phyloP scores from a whole-genome alignment of 2,113 vertebrate species.

The Antennarius striatus region DNA sequence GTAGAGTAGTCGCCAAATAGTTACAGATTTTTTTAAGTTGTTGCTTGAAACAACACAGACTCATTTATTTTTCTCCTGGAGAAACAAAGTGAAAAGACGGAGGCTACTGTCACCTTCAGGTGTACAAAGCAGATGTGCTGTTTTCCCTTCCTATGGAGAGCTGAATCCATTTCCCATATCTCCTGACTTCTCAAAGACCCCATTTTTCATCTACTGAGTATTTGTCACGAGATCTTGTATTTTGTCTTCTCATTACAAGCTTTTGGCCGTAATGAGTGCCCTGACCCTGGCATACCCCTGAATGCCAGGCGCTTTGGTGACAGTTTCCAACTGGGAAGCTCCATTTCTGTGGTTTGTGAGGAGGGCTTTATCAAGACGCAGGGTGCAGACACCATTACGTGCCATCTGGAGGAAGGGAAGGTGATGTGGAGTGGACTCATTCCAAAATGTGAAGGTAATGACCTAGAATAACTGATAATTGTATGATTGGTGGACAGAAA shows the following conservation, averaged over 20 bases:
- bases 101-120: slow-evolving; percentile 32
- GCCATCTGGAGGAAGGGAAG: slow-evolving; percentile 90
- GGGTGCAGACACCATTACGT: slow-evolving; percentile 96
- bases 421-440: slow-evolving; percentile 98
- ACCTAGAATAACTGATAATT: slow-evolving; percentile 17
- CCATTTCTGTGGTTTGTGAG: slow-evolving; percentile 95
- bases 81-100: slow-evolving; percentile 25
- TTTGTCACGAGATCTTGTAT: slow-evolving; percentile 54
- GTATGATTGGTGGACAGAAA: slow-evolving; percentile 9
- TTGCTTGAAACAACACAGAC: background rate
- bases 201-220: slow-evolving; percentile 49
- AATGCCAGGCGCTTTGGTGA: slow-evolving; percentile 94
- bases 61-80: slow-evolving; percentile 14
- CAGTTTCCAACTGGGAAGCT: slow-evolving; percentile 94
- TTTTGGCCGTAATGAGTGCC: slow-evolving; percentile 98
- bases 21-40: background rate
- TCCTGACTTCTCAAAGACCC: slow-evolving; percentile 28
- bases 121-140: slow-evolving; percentile 1
- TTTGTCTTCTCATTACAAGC: slow-evolving; percentile 77
- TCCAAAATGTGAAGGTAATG: slow-evolving; percentile 93
- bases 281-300: slow-evolving; percentile 93
- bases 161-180: slow-evolving; percentile 60
- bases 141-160: background rate
- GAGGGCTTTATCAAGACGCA: slow-evolving; percentile 99
- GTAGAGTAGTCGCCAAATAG: slow-evolving; percentile 2